A percentile compares a stretch with the other conserved stretches of the same genome.
These are phyloP conservation scores for Telmatherina bonti DNA, from an alignment of 2,797 vertebrate species.

Conservation along the genomic window DNA sequence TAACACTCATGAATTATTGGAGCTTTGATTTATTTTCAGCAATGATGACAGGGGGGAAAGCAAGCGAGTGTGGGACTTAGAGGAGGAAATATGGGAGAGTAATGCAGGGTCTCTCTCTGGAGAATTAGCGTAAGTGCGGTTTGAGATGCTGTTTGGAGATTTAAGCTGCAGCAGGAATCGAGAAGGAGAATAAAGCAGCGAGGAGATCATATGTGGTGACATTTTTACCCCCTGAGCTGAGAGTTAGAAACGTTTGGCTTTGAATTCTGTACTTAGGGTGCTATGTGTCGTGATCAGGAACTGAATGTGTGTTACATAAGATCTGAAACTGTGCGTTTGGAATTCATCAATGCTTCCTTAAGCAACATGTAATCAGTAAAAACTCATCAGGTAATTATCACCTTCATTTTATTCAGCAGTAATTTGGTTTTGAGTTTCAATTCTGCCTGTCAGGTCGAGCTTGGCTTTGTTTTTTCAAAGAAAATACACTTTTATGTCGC, in stretches of 20 bases:
- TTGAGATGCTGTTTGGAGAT: conserved; percentile 70
- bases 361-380: neutral
- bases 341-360: conserved; percentile 1
- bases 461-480: neutral
- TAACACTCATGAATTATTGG: conserved; percentile 74
- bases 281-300: conserved; percentile 22
- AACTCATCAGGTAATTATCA: neutral
- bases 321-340: conserved; percentile 1
- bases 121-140: conserved; percentile 63
- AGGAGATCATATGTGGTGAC: conserved; percentile 32
- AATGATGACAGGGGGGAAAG: conserved; percentile 52
- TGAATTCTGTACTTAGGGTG: neutral
- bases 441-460: neutral
- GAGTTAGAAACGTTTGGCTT: conserved; percentile 27
- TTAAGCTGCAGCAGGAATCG: conserved; percentile 51
- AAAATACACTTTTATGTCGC: neutral
- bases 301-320: neutral
- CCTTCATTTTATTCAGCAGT: neutral
- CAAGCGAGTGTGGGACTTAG: conserved; percentile 30
- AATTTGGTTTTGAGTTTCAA: neutral
- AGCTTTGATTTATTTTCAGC: conserved; percentile 71
- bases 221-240: conserved; percentile 15
- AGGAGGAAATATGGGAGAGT: conserved; percentile 46
- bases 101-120: conserved; percentile 54
- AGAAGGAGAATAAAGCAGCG: conserved; percentile 16